phyloP scores from a whole-genome alignment of 2,797 vertebrate genomes.

The Ambastaia sidthimunki region DNA sequence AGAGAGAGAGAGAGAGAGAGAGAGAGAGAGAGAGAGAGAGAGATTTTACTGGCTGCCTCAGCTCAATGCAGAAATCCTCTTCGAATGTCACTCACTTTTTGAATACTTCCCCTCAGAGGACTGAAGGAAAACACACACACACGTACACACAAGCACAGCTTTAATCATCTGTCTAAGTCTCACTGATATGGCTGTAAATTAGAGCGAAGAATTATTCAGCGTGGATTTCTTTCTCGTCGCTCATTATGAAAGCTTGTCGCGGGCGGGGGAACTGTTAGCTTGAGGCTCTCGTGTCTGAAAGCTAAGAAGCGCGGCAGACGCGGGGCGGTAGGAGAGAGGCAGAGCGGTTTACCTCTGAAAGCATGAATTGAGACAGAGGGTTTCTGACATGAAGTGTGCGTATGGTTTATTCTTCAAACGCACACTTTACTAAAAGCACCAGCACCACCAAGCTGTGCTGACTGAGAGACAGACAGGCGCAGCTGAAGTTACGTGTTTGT shows the following conservation, averaged over 20 bases:
- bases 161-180: constrained; percentile 63
- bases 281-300: constrained; percentile 48
- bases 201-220: constrained; percentile 68
- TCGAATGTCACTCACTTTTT: constrained; percentile 48
- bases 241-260: constrained; percentile 63
- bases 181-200: constrained; percentile 68
- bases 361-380: constrained; percentile 57
- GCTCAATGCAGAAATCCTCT: constrained; percentile 38
- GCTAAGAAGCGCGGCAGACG: constrained; percentile 2
- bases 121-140: constrained; percentile 56
- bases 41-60: constrained; percentile 21
- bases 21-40: not conserved
- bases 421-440: constrained; percentile 49
- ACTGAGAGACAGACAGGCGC: constrained; percentile 29
- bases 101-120: constrained; percentile 51
- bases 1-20: constrained; percentile 7
- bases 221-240: constrained; percentile 61
- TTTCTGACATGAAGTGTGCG: constrained; percentile 61
- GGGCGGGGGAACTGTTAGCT: constrained; percentile 64
- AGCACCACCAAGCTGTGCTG: constrained; percentile 45
- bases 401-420: constrained; percentile 62
- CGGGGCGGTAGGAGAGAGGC: not conserved
- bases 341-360: constrained; percentile 58
- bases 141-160: constrained; percentile 40
- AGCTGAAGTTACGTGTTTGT: not conserved